Conservation (phyloP, 1,140 invertebrate species). For the Drosophila teissieri region DNA sequence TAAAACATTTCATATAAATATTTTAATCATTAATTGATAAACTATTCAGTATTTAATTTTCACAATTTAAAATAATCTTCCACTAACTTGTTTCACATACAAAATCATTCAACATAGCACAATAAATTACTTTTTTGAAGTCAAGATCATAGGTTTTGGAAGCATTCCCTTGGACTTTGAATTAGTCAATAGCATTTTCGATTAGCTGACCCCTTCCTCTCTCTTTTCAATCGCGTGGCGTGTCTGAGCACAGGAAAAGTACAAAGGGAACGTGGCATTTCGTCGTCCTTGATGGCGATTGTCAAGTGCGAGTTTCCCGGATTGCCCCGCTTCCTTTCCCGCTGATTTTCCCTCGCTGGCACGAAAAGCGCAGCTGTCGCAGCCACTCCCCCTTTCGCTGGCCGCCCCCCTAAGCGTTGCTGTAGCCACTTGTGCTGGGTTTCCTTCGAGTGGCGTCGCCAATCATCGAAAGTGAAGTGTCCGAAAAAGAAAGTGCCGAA, state of each 20-base stretch:
- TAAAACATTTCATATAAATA: no score
- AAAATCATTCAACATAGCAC: no score
- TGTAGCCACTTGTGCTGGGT: constrained; percentile 30
- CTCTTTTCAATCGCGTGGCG: constrained; percentile 42
- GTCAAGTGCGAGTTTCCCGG: constrained; percentile 63
- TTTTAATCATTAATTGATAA: no score
- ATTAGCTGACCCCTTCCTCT: constrained; percentile 10
- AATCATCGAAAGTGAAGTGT: constrained; percentile 76
- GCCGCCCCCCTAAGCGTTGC: background rate
- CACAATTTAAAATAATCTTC: no score
- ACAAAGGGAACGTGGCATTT: constrained; percentile 63
- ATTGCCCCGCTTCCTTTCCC: constrained; percentile 25
- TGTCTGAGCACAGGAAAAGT: constrained; percentile 51
- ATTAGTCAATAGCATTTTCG: constrained; percentile 35
- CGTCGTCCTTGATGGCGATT: constrained; percentile 74
- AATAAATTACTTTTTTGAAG: background rate
- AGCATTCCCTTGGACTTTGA: constrained; percentile 11
- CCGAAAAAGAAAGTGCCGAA: constrained; percentile 60
- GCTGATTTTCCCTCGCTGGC: constrained; percentile 28
- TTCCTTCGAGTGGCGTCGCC: constrained; percentile 55
- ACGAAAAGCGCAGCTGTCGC: constrained; percentile 73
- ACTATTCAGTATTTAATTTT: no score
- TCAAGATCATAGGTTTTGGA: constrained; percentile 4
- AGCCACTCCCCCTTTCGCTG: background rate
- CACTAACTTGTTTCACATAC: no score